phyloP scores from a whole-genome alignment of 2,113 vertebrate species.

The Carollia perspicillata region DNA sequence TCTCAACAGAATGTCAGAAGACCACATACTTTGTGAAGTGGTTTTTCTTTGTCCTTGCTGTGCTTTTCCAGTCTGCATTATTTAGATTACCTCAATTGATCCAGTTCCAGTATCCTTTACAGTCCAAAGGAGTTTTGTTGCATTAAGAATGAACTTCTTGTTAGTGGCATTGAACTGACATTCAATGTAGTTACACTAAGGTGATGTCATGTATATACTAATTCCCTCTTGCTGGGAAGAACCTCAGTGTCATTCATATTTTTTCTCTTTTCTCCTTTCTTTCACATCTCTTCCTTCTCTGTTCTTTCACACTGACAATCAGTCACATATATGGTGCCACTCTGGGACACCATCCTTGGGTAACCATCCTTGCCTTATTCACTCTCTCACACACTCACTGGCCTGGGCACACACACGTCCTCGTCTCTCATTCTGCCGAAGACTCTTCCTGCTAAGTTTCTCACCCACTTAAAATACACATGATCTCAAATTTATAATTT shows the following conservation, averaged over 20 bases:
- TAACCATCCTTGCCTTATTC: too few species aligned
- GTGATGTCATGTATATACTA: neutral
- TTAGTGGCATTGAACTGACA: neutral
- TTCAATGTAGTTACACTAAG: neutral
- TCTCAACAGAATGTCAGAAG: neutral
- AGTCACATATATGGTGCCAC: neutral
- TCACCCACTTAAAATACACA: slow-evolving; percentile 32
- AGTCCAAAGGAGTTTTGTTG: neutral
- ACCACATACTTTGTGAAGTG: neutral
- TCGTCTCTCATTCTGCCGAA: neutral
- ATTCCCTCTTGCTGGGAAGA: neutral
- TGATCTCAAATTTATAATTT: slow-evolving; percentile 57
- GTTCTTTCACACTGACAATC: neutral
- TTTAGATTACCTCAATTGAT: neutral
- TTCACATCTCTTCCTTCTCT: neutral
- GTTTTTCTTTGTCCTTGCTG: neutral
- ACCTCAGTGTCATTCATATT: neutral
- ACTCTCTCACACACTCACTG: neutral
- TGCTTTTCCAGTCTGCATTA: neutral
- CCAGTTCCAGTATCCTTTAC: neutral
- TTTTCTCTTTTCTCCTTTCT: neutral
- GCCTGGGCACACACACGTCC: neutral
- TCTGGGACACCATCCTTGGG: neutral
- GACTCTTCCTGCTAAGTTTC: neutral
- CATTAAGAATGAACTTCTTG: neutral